Percentiles rank a stretch among this genome's conserved stretches.
Conservation (phyloP, 30 jellyfish, hydroid and myxozoan genomes). For the Sanderia malayensis region DNA sequence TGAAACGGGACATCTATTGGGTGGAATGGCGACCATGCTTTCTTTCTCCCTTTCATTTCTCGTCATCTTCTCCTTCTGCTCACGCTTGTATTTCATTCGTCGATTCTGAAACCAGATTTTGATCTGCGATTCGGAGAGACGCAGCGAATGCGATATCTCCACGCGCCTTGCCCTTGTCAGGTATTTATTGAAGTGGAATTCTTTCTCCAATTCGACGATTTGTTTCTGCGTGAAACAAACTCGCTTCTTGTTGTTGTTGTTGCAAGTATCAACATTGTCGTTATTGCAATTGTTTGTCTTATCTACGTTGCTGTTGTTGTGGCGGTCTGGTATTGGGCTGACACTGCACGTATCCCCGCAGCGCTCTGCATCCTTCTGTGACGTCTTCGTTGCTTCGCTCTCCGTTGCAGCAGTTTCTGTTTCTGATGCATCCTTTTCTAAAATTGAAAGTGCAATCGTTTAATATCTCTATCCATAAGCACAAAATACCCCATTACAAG, state of each 20-base stretch:
- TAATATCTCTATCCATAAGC: too few species aligned
- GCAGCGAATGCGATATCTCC: slow-evolving; percentile 62
- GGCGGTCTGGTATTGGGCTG: neutral
- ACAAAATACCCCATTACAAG: too few species aligned
- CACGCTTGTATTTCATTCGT: slow-evolving; percentile 91
- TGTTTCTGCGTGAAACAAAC: slow-evolving; percentile 89
- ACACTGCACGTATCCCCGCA: neutral
- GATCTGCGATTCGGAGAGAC: slow-evolving; percentile 74
- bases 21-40: slow-evolving; percentile 53
- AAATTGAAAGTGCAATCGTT: too few species aligned
- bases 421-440: too few species aligned
- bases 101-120: slow-evolving; percentile 88
- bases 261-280: slow-evolving; percentile 21
- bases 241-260: slow-evolving; percentile 64
- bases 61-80: slow-evolving; percentile 69
- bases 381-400: slow-evolving; percentile 3
- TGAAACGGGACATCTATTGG: slow-evolving; percentile 69
- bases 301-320: slow-evolving; percentile 5
- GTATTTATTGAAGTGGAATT: slow-evolving; percentile 77
- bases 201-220: slow-evolving; percentile 93
- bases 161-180: slow-evolving; percentile 86
- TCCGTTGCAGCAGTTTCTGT: slow-evolving; percentile 2
- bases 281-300: slow-evolving; percentile 25
- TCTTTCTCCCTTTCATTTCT: slow-evolving; percentile 56
- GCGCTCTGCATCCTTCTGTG: neutral